These are phyloP conservation scores for Oenanthe melanoleuca DNA, from an alignment of 2,113 vertebrate genomes.

Conservation along the genomic window DNA sequence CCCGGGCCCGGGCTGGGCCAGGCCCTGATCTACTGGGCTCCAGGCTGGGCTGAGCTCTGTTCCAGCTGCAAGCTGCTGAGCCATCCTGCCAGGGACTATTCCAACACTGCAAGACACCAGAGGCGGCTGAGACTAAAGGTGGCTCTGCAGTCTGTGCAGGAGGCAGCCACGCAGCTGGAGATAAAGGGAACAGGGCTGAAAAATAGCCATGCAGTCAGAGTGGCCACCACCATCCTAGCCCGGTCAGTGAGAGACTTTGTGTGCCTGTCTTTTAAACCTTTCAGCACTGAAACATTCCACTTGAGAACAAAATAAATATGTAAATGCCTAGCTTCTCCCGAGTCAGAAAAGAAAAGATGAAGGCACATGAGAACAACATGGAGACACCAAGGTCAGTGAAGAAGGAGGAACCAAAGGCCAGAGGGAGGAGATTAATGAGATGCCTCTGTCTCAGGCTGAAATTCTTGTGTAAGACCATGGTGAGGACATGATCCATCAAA, in stretches of 20 bases:
- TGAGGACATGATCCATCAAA: background rate
- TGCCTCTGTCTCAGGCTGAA: background rate
- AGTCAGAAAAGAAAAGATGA: background rate
- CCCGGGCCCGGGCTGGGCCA: too few species aligned
- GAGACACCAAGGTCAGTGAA: background rate
- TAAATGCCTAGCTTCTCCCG: background rate
- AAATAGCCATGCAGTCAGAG: background rate
- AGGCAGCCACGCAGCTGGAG: background rate
- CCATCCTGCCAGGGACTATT: too few species aligned
- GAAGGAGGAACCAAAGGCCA: background rate
- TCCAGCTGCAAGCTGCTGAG: accelerated
- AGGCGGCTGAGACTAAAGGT: too few species aligned
- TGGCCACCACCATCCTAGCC: background rate
- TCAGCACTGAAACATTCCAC: background rate
- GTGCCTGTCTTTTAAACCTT: background rate
- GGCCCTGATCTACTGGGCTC: too few species aligned
- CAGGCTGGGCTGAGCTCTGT: background rate
- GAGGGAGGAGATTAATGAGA: background rate
- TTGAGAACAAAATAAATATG: background rate
- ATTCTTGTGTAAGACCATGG: background rate
- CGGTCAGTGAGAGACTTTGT: background rate
- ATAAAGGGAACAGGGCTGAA: accelerated
- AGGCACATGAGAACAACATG: background rate
- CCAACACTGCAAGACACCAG: background rate
- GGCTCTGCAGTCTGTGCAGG: background rate